Conservation (phyloP, 2,888 invertebrate species). For the Galerucella calmariensis region DNA sequence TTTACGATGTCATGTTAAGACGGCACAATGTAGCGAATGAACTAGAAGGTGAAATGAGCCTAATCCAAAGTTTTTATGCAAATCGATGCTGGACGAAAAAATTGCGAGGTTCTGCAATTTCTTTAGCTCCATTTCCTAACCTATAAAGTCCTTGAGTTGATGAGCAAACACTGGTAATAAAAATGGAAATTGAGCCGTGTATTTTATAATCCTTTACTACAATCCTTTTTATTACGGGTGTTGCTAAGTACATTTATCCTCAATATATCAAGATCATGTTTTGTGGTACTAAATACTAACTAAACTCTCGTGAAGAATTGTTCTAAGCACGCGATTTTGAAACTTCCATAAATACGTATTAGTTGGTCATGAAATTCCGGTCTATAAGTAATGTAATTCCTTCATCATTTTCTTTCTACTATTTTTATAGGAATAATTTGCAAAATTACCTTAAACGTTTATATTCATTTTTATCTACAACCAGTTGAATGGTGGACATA, state of each 20-base stretch:
- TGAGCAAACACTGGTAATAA: too few species aligned
- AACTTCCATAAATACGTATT: constrained; percentile 17
- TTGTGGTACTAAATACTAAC: not conserved
- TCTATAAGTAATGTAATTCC: not conserved
- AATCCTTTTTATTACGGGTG: too few species aligned
- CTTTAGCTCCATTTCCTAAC: too few species aligned
- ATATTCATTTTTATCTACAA: not conserved
- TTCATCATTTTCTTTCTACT: not conserved
- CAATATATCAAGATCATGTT: not conserved
- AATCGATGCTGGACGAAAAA: too few species aligned
- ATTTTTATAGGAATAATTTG: constrained; percentile 13
- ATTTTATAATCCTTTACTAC: too few species aligned
- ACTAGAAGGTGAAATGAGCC: too few species aligned
- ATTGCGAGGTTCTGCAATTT: too few species aligned
- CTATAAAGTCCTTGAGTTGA: too few species aligned
- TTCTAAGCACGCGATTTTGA: constrained; percentile 13
- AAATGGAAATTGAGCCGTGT: too few species aligned
- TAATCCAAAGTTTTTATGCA: too few species aligned
- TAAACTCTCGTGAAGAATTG: not conserved
- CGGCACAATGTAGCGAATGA: too few species aligned
- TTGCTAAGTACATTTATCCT: not conserved
- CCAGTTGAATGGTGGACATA: not conserved
- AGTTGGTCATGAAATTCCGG: constrained; percentile 19
- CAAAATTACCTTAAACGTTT: not conserved
- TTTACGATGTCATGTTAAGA: too few species aligned